Base-by-base conservation (phyloP, 2,113 vertebrate species). In the Crotalus helleri region DNA sequence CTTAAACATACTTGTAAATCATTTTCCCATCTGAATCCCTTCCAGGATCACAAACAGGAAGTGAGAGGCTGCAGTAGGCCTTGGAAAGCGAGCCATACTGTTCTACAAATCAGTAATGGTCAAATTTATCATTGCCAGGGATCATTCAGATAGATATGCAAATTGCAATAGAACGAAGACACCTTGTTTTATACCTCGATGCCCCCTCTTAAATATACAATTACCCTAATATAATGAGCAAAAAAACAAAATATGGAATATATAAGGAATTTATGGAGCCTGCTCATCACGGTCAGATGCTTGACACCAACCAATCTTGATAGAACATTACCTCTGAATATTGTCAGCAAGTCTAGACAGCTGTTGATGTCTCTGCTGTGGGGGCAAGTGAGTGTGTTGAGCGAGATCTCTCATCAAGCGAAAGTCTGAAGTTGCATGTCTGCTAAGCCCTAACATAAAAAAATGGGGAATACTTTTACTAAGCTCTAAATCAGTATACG, bases 391-490 rank as follows among this genome's bases (percentile, higher is more conserved):
- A 0, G 87, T 97, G 88, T 97, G 93, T 51, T 95, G 58, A 29
- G 96, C 94, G 64, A 97, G 91, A 39, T 97, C 96, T 90, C 95
- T 97, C 97, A 97, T 97, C 90, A 97, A 29, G 0, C 89, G 96
- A 92, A 97, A 97, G 90, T 97, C 95, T 24, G 96, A 94, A 39
- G 89, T 93, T 12, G 94, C 96, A 74, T 61, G 93, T 29, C 53
- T 91, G 10, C 90, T 93, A 81, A 97, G 90, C 11, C 97, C 97
- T 98, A n/a, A 44, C 11, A 89, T 90, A 55, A 1, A n/a, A 8
- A 7, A 10, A 15, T 5, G 15, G 26, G n/a, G 51, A 2, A 2
- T 4, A 19, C 49, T 89, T 89, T 88, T 88, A 19, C 55, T 21
- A 23, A 5, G 19, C n/a, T 1, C 29, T 5, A 26, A 89, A n/a